These are phyloP conservation scores for Aleiodes alternator DNA, from an alignment of 2,888 invertebrate species.

Conservation along the genomic window DNA sequence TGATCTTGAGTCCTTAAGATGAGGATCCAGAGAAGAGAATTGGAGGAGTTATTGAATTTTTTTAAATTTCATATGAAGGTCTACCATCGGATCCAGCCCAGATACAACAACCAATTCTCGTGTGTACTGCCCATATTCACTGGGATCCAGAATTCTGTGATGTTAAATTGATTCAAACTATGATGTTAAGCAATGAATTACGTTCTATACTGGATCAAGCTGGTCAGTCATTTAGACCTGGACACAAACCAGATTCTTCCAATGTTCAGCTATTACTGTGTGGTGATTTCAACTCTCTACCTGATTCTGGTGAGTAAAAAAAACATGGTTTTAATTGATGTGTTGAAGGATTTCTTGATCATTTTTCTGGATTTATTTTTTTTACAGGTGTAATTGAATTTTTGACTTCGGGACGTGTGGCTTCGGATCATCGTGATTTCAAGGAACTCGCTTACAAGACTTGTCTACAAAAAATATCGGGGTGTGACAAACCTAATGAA, in stretches of 20 bases:
- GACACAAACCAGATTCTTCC: constrained; percentile 83
- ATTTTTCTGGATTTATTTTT: constrained; percentile 30
- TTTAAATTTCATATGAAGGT: constrained; percentile 75
- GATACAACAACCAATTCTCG: constrained; percentile 90
- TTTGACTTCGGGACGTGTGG: constrained; percentile 91
- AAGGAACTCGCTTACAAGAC: constrained; percentile 96
- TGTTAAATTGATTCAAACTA: constrained; percentile 98
- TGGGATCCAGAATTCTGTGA: constrained; percentile 99
- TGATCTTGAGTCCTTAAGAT: background rate
- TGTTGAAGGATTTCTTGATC: constrained; percentile 33
- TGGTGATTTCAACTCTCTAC: constrained; percentile 98
- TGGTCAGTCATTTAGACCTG: constrained; percentile 85
- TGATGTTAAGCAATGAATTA: constrained; percentile 98
- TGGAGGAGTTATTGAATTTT: constrained; percentile 38
- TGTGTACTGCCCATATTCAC: constrained; percentile 99
- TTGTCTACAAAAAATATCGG: constrained; percentile 92
- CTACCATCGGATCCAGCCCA: constrained; percentile 85
- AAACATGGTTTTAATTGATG: background rate
- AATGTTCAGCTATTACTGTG: constrained; percentile 95
- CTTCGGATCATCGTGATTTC: constrained; percentile 95
- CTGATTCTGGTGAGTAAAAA: constrained; percentile 87
- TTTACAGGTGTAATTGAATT: constrained; percentile 95
- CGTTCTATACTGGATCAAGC: constrained; percentile 92
- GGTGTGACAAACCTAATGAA: constrained; percentile 89
- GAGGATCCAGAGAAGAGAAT: background rate